Evolutionary conservation across 2,113 vertebrate species (phyloP).

Genomic region (Macroglossus sobrinus): DNA sequence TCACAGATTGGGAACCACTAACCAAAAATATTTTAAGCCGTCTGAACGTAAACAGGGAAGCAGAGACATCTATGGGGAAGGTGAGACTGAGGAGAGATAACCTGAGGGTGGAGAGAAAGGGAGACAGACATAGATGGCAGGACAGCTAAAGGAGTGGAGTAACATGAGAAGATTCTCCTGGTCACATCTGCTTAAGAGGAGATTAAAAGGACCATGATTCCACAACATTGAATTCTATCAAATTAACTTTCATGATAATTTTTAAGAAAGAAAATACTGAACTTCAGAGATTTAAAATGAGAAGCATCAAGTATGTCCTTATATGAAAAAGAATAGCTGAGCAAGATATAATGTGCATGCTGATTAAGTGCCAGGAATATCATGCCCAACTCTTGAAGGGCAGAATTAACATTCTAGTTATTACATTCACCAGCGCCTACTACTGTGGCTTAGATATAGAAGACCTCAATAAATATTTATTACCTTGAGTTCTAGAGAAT

Average conservation of each 20-base stretch:
- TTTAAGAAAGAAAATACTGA: background rate
- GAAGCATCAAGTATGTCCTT: background rate
- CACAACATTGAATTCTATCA: background rate
- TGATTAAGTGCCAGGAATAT: background rate
- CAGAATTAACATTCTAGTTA: background rate
- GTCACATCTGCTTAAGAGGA: background rate
- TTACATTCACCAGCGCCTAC: background rate
- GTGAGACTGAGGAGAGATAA: background rate
- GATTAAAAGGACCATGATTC: background rate
- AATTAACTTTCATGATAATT: background rate
- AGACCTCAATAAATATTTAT: background rate
- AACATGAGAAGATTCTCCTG: background rate
- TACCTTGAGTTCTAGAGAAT: background rate
- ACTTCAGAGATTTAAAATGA: constrained; percentile 25
- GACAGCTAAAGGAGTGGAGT: background rate
- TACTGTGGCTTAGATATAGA: background rate
- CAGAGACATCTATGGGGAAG: background rate
- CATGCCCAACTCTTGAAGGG: background rate
- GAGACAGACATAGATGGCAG: background rate
- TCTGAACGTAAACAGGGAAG: background rate
- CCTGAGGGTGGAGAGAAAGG: background rate
- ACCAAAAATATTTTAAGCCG: background rate
- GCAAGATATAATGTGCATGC: background rate
- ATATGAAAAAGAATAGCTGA: background rate
- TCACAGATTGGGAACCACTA: background rate